Conservation (phyloP, 1,140 invertebrate species). For the Pseudomyrmex pallidus region DNA sequence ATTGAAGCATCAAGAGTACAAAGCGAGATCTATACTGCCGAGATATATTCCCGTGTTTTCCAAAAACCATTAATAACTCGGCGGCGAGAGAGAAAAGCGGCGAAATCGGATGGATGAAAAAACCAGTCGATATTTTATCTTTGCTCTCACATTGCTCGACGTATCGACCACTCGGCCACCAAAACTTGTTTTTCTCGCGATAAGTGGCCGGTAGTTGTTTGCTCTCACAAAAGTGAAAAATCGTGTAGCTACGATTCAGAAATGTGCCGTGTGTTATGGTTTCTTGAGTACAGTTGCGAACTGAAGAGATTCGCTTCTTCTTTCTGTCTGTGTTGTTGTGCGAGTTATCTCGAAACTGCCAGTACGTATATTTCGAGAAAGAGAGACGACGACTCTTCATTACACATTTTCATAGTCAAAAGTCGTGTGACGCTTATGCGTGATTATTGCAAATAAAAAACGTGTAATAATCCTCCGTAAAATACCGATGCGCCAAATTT, state of each 20-base stretch:
- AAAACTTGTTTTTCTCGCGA: slow-evolving; percentile 38
- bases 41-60: slow-evolving; percentile 14
- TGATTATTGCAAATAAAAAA: too few relatives aligned
- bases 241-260: slow-evolving; percentile 58
- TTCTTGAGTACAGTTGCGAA: slow-evolving; percentile 35
- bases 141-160: slow-evolving; percentile 43
- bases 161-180: slow-evolving; percentile 42
- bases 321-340: slow-evolving; percentile 10
- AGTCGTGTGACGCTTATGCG: not conserved
- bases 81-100: slow-evolving; percentile 24
- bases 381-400: not conserved
- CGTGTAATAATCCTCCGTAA: too few relatives aligned
- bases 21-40: not conserved
- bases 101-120: not conserved
- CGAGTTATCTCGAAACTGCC: slow-evolving; percentile 32
- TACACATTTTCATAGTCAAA: slow-evolving; percentile 8
- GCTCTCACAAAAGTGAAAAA: slow-evolving; percentile 61
- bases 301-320: slow-evolving; percentile 20
- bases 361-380: slow-evolving; percentile 5
- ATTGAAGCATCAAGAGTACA: slow-evolving; percentile 11
- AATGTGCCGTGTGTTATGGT: slow-evolving; percentile 52
- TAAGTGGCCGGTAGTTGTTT: slow-evolving; percentile 34
- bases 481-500: not conserved
- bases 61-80: slow-evolving; percentile 16
- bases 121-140: not conserved